Evolutionary conservation across 2,888 invertebrate genomes (phyloP).

Genomic region (Pinctada fucata): DNA sequence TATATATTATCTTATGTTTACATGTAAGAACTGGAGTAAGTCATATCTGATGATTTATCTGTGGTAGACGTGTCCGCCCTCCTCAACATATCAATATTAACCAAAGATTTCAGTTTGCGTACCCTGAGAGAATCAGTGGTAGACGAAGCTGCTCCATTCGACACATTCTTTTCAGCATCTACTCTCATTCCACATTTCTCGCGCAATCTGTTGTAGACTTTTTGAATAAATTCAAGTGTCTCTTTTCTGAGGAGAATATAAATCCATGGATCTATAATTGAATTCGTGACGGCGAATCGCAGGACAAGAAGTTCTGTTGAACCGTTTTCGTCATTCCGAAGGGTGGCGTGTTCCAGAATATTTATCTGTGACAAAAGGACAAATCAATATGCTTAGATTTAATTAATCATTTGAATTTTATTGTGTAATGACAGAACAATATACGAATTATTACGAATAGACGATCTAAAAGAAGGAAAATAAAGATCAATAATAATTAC

Average conservation of each 20-base stretch:
- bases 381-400: neutral
- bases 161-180: neutral
- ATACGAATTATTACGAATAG: neutral
- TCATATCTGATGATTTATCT: too few species aligned
- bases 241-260: constrained; percentile 20
- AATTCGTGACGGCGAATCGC: constrained; percentile 10
- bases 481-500: too few species aligned
- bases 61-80: too few species aligned
- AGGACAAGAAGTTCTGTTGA: constrained; percentile 3
- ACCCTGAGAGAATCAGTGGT: too few species aligned
- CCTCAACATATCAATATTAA: too few species aligned
- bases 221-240: constrained; percentile 2
- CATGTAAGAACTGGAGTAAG: too few species aligned
- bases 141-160: neutral
- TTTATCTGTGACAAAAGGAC: constrained; percentile 1
- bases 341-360: constrained; percentile 12
- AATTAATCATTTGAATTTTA: neutral
- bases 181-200: neutral
- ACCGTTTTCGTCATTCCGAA: neutral
- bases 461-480: neutral
- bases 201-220: neutral
- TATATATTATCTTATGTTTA: too few species aligned
- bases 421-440: neutral
- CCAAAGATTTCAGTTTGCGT: too few species aligned
- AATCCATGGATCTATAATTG: constrained; percentile 22